Evolutionary conservation across 2,113 vertebrate genomes (phyloP).

Genomic region (Microtus richardsoni): DNA sequence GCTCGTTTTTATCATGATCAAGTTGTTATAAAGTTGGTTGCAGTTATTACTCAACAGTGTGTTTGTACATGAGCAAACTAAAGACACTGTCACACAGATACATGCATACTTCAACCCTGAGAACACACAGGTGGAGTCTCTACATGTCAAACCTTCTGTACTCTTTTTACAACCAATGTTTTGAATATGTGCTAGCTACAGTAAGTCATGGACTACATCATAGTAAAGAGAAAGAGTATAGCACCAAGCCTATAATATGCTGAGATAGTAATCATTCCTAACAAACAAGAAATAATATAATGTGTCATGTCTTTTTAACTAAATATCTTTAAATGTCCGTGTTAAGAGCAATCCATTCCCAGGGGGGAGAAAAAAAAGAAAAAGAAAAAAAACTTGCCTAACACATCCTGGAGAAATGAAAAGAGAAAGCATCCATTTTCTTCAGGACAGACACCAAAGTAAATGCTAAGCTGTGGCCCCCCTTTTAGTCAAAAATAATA

Average conservation of each 20-base stretch:
- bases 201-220: background rate
- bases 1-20: background rate
- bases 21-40: conserved; percentile 22
- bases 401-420: background rate
- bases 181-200: background rate
- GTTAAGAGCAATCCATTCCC: conserved; percentile 38
- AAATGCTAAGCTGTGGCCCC: conserved; percentile 19
- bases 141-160: conserved; percentile 23
- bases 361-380: background rate
- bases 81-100: conserved; percentile 47
- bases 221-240: background rate
- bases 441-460: conserved; percentile 7
- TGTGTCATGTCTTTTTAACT: background rate
- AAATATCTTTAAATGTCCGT: background rate
- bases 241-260: background rate
- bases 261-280: conserved; percentile 8
- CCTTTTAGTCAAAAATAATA: conserved; percentile 52
- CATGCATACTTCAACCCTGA: conserved; percentile 19
- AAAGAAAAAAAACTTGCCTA: conserved; percentile 28
- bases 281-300: conserved; percentile 4
- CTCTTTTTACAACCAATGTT: background rate
- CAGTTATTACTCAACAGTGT: background rate
- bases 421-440: background rate
- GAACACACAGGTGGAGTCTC: background rate
- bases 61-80: background rate